Percentiles rank a stretch among this genome's conserved stretches.
Conservation (phyloP, 2,888 invertebrate genomes). For the Caenorhabditis doughertyi region DNA sequence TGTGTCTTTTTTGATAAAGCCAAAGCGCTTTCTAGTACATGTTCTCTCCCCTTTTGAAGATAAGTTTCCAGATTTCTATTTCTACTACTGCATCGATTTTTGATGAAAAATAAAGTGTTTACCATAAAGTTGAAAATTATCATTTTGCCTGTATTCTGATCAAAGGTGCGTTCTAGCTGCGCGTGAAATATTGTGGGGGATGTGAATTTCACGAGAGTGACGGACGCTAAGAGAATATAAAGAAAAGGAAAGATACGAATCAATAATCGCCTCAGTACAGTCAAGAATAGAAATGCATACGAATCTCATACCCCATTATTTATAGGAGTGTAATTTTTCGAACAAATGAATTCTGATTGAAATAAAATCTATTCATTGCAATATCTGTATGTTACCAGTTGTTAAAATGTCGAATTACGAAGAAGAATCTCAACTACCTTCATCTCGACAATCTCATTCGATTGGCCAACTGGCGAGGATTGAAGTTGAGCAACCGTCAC, state of each 20-base stretch:
- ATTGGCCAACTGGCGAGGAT: constrained; percentile 27
- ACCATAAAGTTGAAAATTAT: neutral
- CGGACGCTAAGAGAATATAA: no score
- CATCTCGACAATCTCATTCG: neutral
- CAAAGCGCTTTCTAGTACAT: constrained; percentile 51
- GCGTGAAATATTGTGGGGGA: constrained; percentile 19
- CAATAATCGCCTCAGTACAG: neutral
- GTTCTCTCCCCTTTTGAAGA: constrained; percentile 14
- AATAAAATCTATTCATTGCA: no score
- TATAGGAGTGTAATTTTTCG: no score
- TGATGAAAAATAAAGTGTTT: constrained; percentile 41
- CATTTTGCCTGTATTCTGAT: neutral
- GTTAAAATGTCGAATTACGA: constrained; percentile 8
- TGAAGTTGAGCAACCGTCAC: constrained; percentile 21
- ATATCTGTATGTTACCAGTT: no score
- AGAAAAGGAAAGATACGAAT: neutral
- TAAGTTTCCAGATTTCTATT: constrained; percentile 28
- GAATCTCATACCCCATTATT: neutral
- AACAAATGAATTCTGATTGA: no score
- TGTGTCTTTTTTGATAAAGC: constrained; percentile 23
- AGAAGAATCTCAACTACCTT: neutral
- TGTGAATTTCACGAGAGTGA: neutral
- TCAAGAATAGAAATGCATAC: neutral
- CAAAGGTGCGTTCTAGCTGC: constrained; percentile 5
- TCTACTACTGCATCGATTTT: neutral